Conservation (phyloP, 23 tunicate species). For the Trididemnum nubilum region DNA sequence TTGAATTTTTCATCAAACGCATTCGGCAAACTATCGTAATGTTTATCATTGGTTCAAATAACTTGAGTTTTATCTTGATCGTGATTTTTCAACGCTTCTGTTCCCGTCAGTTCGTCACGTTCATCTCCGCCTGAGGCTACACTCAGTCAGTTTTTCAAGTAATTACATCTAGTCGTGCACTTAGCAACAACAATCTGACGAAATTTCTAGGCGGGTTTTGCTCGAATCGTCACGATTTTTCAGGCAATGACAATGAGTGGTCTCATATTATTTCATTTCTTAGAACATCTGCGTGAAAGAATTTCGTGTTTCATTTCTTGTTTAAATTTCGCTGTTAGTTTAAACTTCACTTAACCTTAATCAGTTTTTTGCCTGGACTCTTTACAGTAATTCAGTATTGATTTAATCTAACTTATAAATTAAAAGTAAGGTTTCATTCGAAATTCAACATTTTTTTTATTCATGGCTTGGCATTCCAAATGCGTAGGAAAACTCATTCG, state of each 20-base stretch:
- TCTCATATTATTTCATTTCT: neutral
- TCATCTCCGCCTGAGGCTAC: slow-evolving; percentile 8
- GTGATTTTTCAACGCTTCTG: neutral
- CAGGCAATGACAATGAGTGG: neutral
- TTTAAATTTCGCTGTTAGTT: neutral
- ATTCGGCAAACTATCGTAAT: neutral
- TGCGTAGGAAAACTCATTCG: neutral
- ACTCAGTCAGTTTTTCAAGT: neutral
- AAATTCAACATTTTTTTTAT: too few species aligned
- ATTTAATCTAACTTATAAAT: too few species aligned
- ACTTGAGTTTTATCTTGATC: neutral
- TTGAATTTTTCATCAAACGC: neutral
- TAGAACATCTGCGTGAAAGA: slow-evolving; percentile 15
- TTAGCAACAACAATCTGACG: neutral
- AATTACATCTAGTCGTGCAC: neutral
- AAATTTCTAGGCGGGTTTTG: neutral
- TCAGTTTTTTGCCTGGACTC: neutral
- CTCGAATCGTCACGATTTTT: slow-evolving; percentile 14
- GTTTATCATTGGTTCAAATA: neutral
- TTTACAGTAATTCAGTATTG: neutral
- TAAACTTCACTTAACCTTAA: neutral
- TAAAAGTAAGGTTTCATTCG: too few species aligned
- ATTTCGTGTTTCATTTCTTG: neutral
- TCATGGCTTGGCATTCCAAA: neutral
- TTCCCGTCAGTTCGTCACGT: neutral